These are phyloP conservation scores for Phrynocephalus vlangalii DNA, from an alignment of 2,797 vertebrate species.

Conservation along the genomic window DNA sequence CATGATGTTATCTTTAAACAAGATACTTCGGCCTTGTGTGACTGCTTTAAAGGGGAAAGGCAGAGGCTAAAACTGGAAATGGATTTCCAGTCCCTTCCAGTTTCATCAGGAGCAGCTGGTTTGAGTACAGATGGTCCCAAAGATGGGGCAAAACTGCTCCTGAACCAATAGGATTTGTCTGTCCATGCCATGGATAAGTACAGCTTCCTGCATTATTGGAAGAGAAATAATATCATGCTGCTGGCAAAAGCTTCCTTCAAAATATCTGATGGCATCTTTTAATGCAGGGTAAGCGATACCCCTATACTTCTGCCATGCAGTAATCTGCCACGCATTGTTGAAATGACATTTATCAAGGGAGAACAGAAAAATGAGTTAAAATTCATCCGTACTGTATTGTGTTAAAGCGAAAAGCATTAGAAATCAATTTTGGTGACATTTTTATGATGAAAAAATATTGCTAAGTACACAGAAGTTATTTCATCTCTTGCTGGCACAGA, in stretches of 20 bases:
- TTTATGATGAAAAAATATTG: conserved; percentile 48
- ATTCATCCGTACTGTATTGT: conserved; percentile 30
- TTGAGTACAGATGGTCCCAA: no score
- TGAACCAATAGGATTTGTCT: no score
- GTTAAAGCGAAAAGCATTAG: conserved; percentile 47
- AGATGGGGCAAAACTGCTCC: no score
- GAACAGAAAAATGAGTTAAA: conserved; percentile 45
- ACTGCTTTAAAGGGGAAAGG: no score
- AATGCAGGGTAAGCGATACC: conserved; percentile 26
- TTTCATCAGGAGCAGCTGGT: no score
- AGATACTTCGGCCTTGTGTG: no score
- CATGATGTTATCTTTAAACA: no score
- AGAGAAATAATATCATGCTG: conserved; percentile 20
- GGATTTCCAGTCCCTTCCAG: no score
- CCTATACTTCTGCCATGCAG: not conserved
- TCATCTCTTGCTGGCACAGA: conserved; percentile 42
- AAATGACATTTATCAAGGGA: conserved; percentile 44
- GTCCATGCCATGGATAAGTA: conserved; percentile 4
- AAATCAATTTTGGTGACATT: conserved; percentile 42
- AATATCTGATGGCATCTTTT: conserved; percentile 26
- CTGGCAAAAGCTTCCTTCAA: conserved; percentile 39
- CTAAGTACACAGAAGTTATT: conserved; percentile 51
- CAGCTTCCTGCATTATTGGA: not conserved
- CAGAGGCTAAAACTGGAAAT: no score
- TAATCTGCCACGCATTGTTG: conserved; percentile 49